Base-by-base conservation (phyloP, 2,113 vertebrate genomes). In the Austrofundulus limnaeus region DNA sequence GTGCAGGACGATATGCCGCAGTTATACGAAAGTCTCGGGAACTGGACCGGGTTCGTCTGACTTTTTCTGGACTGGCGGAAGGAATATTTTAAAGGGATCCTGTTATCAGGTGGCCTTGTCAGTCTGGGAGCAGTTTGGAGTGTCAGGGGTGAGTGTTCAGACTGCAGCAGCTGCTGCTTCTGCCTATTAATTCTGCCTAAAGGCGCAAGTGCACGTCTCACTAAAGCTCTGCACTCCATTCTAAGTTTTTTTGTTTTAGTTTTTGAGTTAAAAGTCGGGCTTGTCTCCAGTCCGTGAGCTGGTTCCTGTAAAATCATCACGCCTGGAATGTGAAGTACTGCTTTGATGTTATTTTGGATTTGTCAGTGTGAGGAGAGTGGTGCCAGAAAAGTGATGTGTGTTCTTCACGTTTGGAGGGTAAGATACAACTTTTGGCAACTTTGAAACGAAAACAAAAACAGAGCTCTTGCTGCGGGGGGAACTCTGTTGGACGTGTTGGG, bases 301-400 rank as follows among this genome's bases (percentile, higher is more conserved):
- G 74, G 58, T 67, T 55, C 45, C 68, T 47, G 66, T 77, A 43
- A 80, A 78, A 64, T 66, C 51, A 60, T 69, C 58, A 56, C 75
- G 66, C 69, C 15, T 76, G 80, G 85, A 87, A 89, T 86, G 72
- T 45, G 56, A 82, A 77, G 23, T 51, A 59, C 4, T 66, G 23
- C 80, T 84, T 81, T 85, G 82, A 87, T 77, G 82, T 84, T 86
- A 82, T 88, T 90, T 83, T 73, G 69, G 73, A 74, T 65, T 57
- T 78, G 75, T 67, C 65, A 57, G 77, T 34, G 67, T 41, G 66
- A 53, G 28, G 58, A 41, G 64, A 34, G 70, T 53, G 46, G 64
- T 59, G 76, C 83, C 75, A 68, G 75, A 31, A 46, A n/a, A 61
- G 43, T 61, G 70, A 63, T 57, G 74, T 70, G 78, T 49, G 52